phyloP scores from a whole-genome alignment of 2,113 vertebrate species.

The Neodon shergylaensis region DNA sequence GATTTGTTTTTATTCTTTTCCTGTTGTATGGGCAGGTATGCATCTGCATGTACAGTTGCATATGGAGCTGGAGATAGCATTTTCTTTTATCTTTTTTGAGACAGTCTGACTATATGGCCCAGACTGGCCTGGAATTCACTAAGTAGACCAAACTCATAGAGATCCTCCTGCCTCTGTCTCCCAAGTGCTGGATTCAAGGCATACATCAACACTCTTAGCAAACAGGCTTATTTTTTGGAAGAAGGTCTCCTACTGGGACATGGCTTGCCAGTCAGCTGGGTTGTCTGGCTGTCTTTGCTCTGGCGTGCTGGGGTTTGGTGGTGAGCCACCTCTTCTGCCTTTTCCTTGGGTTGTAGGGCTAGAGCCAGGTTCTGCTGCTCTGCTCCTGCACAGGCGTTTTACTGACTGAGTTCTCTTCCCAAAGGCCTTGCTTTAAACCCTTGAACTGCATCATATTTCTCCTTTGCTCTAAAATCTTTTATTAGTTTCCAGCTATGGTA shows the following conservation, averaged over 20 bases:
- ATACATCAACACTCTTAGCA: neutral
- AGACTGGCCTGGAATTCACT: neutral
- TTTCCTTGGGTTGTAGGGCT: neutral
- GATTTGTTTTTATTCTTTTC: neutral
- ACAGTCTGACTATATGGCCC: neutral
- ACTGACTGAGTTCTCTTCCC: neutral
- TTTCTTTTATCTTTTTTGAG: neutral
- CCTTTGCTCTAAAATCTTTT: neutral
- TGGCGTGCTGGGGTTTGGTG: neutral
- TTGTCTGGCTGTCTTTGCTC: neutral
- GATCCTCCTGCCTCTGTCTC: neutral
- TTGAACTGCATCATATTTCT: neutral
- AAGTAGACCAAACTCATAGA: neutral
- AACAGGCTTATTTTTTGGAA: neutral
- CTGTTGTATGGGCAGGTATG: neutral
- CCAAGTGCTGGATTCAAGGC: neutral
- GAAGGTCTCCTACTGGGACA: neutral
- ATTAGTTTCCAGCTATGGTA: neutral
- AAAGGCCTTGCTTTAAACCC: neutral
- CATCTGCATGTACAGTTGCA: neutral
- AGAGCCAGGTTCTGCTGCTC: no score
- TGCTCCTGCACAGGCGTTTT: neutral
- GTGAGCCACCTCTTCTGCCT: neutral
- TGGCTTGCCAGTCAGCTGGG: neutral
- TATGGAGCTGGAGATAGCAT: neutral